Conservation (phyloP, 1,140 invertebrate genomes). For the Megalonaias nervosa region DNA sequence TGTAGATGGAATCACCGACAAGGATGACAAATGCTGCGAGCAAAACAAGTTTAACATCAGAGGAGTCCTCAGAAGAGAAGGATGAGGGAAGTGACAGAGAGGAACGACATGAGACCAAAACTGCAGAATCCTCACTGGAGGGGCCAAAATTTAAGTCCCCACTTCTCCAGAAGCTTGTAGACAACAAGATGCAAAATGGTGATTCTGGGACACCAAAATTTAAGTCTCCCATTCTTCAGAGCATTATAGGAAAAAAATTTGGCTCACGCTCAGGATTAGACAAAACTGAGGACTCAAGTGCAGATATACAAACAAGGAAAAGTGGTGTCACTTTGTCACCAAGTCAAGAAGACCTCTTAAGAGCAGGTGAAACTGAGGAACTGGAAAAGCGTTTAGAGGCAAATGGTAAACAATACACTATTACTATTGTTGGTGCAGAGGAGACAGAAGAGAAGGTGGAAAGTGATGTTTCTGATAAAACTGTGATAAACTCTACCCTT, state of each 20-base stretch:
- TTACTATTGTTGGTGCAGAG: no score
- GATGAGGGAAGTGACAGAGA: constrained; percentile 17
- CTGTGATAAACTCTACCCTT: no score
- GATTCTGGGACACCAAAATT: constrained; percentile 36
- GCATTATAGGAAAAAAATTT: constrained; percentile 33
- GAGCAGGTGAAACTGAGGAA: no score
- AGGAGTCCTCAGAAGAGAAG: constrained; percentile 26
- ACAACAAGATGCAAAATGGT: constrained; percentile 45
- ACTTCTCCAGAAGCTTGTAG: constrained; percentile 59
- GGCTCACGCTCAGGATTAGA: no score
- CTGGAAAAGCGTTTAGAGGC: no score
- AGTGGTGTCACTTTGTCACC: no score
- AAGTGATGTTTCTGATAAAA: no score
- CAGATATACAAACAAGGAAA: no score
- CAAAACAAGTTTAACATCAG: constrained; percentile 31
- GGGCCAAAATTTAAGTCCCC: constrained; percentile 64
- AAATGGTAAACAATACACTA: no score
- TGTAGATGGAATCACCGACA: constrained; percentile 29
- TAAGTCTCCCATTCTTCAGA: constrained; percentile 34
- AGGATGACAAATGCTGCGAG: constrained; percentile 23
- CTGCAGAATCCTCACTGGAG: constrained; percentile 21
- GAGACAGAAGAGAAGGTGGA: no score
- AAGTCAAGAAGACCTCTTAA: no score
- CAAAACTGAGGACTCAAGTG: no score
- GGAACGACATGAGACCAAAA: constrained; percentile 11